These are phyloP conservation scores for Enteromius fasciolatus DNA, from an alignment of 2,797 vertebrate species.

Conservation along the genomic window DNA sequence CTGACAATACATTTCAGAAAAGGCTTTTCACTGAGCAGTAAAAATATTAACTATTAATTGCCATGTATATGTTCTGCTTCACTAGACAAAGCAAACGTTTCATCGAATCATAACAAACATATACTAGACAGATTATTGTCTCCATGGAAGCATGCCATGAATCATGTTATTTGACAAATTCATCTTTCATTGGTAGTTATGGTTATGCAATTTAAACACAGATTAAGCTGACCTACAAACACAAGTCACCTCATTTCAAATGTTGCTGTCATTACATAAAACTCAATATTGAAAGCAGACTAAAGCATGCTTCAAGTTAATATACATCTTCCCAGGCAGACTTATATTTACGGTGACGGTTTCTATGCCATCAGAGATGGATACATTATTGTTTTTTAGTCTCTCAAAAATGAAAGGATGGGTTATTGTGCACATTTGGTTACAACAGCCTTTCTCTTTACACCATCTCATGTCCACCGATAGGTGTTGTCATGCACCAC, in stretches of 20 bases:
- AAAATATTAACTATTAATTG: conserved; percentile 61
- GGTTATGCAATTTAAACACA: not conserved
- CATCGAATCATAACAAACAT: conserved; percentile 29
- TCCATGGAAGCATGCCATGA: conserved; percentile 28
- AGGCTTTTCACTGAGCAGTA: conserved; percentile 41
- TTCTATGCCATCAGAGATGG: not conserved
- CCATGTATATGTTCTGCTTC: conserved; percentile 62
- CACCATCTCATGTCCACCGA: conserved; percentile 52
- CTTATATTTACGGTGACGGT: conserved; percentile 66
- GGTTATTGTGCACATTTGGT: conserved; percentile 64
- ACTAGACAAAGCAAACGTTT: conserved; percentile 60
- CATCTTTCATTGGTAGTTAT: conserved; percentile 4
- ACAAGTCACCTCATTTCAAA: conserved; percentile 3
- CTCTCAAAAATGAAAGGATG: conserved; percentile 3
- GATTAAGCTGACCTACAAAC: not conserved
- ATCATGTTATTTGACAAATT: conserved; percentile 30
- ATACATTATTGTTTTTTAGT: conserved; percentile 1
- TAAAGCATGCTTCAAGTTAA: conserved; percentile 75
- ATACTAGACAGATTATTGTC: conserved; percentile 59
- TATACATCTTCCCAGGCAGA: conserved; percentile 72
- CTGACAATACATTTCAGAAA: conserved; percentile 50
- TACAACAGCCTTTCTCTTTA: conserved; percentile 66
- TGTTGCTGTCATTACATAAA: conserved; percentile 45
- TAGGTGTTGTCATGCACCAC: conserved; percentile 78
- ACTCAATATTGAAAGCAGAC: conserved; percentile 55